Conservation (phyloP, 2,113 vertebrate genomes). For the Dicrurus megarhynchus region DNA sequence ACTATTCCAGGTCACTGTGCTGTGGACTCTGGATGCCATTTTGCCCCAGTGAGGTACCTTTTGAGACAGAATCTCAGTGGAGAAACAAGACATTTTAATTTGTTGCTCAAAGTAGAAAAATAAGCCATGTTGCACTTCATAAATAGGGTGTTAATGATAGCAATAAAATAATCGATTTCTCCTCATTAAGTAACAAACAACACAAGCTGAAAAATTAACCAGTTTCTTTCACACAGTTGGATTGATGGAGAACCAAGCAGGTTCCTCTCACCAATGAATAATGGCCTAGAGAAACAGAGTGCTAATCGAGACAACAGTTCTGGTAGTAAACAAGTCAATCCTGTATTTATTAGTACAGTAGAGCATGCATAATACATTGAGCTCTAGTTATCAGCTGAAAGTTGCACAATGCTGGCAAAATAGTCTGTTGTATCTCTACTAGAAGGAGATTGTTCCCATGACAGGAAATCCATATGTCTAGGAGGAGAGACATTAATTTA, state of each 20-base stretch:
- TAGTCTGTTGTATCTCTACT: constrained; percentile 4
- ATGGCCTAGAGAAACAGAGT: constrained; percentile 55
- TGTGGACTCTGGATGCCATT: not conserved
- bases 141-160: constrained; percentile 40
- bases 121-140: not conserved
- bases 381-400: constrained; percentile 56
- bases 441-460: constrained; percentile 47
- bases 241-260: constrained; percentile 34
- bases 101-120: constrained; percentile 9
- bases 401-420: constrained; percentile 47
- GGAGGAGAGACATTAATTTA: constrained; percentile 47
- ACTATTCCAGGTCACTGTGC: not conserved
- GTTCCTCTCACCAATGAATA: constrained; percentile 28
- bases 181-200: constrained; percentile 35
- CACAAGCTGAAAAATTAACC: constrained; percentile 30
- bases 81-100: not conserved
- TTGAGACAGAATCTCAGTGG: not conserved
- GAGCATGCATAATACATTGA: constrained; percentile 64
- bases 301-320: constrained; percentile 51
- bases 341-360: constrained; percentile 68
- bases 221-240: constrained; percentile 40
- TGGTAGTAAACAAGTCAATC: constrained; percentile 70
- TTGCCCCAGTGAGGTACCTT: not conserved
- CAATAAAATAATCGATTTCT: constrained; percentile 15
- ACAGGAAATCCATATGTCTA: constrained; percentile 63